These are phyloP conservation scores for Drosophila sproati DNA, from an alignment of 1,140 invertebrate genomes.

Conservation along the genomic window DNA sequence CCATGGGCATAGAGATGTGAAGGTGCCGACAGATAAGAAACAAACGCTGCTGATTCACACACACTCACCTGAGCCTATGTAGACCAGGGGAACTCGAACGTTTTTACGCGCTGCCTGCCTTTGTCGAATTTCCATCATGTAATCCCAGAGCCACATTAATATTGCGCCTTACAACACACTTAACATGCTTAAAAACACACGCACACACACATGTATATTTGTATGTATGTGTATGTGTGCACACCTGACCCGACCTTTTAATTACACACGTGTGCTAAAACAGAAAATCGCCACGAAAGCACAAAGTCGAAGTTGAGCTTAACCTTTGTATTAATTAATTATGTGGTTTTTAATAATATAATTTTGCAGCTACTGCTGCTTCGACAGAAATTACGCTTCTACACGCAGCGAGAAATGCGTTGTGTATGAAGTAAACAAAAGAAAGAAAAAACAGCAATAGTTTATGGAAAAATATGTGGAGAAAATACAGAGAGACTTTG, in stretches of 20 bases:
- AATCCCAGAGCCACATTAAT: slow-evolving; percentile 76
- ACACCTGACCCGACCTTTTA: slow-evolving; percentile 21
- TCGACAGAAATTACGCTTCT: slow-evolving; percentile 20
- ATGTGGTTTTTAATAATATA: slow-evolving; percentile 20
- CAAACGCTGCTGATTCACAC: background rate
- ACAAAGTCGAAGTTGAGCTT: slow-evolving; percentile 50
- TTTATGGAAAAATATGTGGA: slow-evolving; percentile 48
- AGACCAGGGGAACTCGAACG: slow-evolving; percentile 67
- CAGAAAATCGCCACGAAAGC: slow-evolving; percentile 55
- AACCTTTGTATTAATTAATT: slow-evolving; percentile 38
- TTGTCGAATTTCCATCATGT: slow-evolving; percentile 70
- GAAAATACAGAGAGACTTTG: slow-evolving; percentile 7
- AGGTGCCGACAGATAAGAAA: slow-evolving; percentile 36
- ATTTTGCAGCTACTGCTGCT: background rate
- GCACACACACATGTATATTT: slow-evolving; percentile 18
- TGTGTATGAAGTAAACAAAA: slow-evolving; percentile 73
- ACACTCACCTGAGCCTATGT: slow-evolving; percentile 74
- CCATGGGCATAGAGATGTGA: background rate
- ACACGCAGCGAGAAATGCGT: slow-evolving; percentile 23
- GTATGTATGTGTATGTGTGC: slow-evolving; percentile 16
- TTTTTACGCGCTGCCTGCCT: slow-evolving; percentile 56
- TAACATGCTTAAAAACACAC: background rate
- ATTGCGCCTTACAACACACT: slow-evolving; percentile 17
- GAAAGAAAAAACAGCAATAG: slow-evolving; percentile 47
- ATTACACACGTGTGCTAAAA: slow-evolving; percentile 64